Percentiles rank a stretch among this genome's conserved stretches.
Conservation (phyloP, 2,113 vertebrate species). For the Gopherus evgoodei region DNA sequence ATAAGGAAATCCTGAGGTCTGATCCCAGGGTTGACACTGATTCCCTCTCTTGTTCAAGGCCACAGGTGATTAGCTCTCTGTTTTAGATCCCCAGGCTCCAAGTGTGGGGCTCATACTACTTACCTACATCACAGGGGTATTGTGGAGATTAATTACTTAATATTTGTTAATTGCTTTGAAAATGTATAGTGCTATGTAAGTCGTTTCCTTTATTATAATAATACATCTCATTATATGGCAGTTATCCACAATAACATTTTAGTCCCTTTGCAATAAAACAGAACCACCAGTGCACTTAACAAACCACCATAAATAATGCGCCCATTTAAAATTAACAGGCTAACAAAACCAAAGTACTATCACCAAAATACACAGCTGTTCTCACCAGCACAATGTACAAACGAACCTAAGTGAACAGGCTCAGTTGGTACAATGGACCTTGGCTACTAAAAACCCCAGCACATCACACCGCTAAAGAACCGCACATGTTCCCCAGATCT, state of each 20-base stretch:
- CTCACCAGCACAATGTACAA: neutral
- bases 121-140: neutral
- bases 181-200: constrained; percentile 49
- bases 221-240: constrained; percentile 52
- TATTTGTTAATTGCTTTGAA: constrained; percentile 65
- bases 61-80: neutral
- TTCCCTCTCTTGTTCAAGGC: neutral
- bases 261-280: neutral
- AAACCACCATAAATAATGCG: rapidly evolving
- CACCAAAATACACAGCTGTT: neutral
- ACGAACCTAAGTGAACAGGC: rapidly evolving
- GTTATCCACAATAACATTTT: neutral
- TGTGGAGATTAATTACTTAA: constrained; percentile 60
- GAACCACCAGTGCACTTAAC: neutral
- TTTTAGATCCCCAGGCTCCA: neutral
- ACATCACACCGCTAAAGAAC: neutral
- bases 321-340: neutral
- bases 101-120: neutral
- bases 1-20: neutral
- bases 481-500: rapidly evolving
- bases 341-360: neutral
- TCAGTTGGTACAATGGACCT: rapidly evolving
- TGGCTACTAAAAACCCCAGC: neutral
- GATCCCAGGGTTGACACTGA: rapidly evolving
- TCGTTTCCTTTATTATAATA: constrained; percentile 64